Percentiles rank a stretch among this genome's conserved stretches.
phyloP scores from a whole-genome alignment of 2,888 invertebrate species.

The Drosophila ezoana region DNA sequence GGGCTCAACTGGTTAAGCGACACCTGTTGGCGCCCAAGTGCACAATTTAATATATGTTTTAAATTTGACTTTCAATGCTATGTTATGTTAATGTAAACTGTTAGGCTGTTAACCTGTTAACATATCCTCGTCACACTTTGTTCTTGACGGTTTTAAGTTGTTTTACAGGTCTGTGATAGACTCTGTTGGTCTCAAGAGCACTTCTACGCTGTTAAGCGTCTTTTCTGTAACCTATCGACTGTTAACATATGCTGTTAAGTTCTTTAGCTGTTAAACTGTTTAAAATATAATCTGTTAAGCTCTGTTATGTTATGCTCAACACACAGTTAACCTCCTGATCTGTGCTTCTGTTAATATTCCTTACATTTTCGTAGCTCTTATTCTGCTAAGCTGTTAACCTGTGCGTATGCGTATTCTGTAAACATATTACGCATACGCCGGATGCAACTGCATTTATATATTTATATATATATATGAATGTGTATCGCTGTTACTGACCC shows the following conservation, averaged over 20 bases:
- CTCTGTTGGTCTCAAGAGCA: too few relatives aligned
- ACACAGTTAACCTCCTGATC: neutral
- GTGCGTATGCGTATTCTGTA: constrained; percentile 41
- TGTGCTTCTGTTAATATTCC: neutral
- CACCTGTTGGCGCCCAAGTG: neutral
- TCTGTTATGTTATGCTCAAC: too few relatives aligned
- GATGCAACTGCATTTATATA: constrained; percentile 12
- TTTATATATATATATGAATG: neutral
- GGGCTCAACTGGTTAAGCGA: neutral
- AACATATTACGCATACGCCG: constrained; percentile 48
- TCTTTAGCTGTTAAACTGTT: neutral
- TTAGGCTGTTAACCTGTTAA: neutral
- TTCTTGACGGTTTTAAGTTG: neutral
- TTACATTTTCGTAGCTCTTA: neutral
- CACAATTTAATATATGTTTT: neutral
- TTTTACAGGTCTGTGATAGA: too few relatives aligned
- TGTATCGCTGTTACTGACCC: constrained; percentile 29
- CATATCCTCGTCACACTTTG: neutral
- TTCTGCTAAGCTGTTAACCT: neutral
- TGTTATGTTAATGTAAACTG: neutral
- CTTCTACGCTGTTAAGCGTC: too few relatives aligned
- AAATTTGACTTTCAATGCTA: neutral
- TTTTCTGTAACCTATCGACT: too few relatives aligned
- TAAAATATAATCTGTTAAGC: too few relatives aligned
- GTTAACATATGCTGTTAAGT: neutral